Conservation (phyloP, 2,888 invertebrate species). For the Temnothorax unifasciatus region DNA sequence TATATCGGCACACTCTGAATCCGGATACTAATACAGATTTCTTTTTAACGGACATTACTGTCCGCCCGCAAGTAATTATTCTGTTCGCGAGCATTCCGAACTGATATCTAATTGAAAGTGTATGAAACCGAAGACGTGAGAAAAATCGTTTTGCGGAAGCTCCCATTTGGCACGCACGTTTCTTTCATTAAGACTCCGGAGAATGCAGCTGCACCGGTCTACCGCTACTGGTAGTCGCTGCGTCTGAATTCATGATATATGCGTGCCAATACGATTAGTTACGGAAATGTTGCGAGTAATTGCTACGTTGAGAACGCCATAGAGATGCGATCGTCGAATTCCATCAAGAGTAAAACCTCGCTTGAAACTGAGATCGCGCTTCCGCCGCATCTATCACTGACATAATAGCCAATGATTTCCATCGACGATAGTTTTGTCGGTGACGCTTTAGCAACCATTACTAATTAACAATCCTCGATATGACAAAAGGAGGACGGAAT, state of each 20-base stretch:
- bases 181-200: constrained; percentile 49
- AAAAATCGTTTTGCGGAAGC: constrained; percentile 54
- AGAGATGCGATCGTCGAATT: constrained; percentile 25
- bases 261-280: constrained; percentile 57
- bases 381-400: constrained; percentile 30
- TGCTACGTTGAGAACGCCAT: constrained; percentile 26
- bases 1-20: constrained; percentile 15
- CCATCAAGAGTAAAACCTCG: constrained; percentile 40
- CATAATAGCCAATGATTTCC: neutral
- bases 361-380: constrained; percentile 33
- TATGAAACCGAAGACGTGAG: constrained; percentile 55
- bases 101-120: constrained; percentile 60
- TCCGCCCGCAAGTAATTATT: constrained; percentile 40
- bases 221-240: constrained; percentile 40
- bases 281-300: constrained; percentile 46
- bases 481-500: neutral
- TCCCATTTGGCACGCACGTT: constrained; percentile 60
- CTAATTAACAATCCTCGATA: neutral
- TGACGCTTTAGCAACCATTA: neutral
- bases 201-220: constrained; percentile 72
- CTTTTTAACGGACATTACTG: neutral
- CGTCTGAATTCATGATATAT: constrained; percentile 51
- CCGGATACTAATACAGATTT: constrained; percentile 6
- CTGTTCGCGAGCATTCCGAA: constrained; percentile 1
- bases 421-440: neutral